phyloP scores from a whole-genome alignment of 2,888 invertebrate genomes.

The Unio pictorum region DNA sequence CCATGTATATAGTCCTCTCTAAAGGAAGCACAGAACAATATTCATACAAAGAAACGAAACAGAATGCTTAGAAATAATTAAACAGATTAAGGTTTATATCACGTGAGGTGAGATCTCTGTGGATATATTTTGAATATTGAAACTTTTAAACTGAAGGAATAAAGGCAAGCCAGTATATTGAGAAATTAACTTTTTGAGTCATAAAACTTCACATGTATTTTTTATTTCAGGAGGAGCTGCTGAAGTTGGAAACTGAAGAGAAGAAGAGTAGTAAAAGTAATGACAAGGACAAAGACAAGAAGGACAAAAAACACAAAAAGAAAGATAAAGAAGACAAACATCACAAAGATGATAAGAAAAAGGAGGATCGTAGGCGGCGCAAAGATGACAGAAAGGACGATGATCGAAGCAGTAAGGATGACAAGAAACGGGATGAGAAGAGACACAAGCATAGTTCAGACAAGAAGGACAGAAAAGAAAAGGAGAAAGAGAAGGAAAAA shows the following conservation, averaged over 20 bases:
- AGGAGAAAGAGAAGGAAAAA: conserved; percentile 26
- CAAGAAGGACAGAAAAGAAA: conserved; percentile 21
- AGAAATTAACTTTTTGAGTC: no score
- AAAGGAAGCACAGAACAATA: no score
- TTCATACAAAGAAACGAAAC: no score
- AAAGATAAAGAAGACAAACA: conserved; percentile 12
- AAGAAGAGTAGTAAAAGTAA: background rate
- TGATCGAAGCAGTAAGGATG: conserved; percentile 10
- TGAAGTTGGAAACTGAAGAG: conserved; percentile 5
- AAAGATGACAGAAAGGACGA: conserved; percentile 5
- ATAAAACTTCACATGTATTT: no score
- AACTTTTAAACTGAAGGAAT: no score
- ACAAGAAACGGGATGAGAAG: conserved; percentile 10
- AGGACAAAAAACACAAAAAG: conserved; percentile 16
- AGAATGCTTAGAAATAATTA: no score
- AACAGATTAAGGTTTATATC: no score
- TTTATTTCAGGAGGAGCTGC: conserved; percentile 4
- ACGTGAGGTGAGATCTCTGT: no score
- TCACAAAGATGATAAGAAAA: conserved; percentile 12
- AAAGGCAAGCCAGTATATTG: no score
- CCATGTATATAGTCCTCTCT: no score
- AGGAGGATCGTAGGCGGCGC: background rate
- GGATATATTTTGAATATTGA: no score
- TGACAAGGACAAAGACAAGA: conserved; percentile 12
- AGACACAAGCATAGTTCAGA: conserved; percentile 15